Conservation (phyloP, 2,797 vertebrate species). For the Pteronotus mesoamericanus region DNA sequence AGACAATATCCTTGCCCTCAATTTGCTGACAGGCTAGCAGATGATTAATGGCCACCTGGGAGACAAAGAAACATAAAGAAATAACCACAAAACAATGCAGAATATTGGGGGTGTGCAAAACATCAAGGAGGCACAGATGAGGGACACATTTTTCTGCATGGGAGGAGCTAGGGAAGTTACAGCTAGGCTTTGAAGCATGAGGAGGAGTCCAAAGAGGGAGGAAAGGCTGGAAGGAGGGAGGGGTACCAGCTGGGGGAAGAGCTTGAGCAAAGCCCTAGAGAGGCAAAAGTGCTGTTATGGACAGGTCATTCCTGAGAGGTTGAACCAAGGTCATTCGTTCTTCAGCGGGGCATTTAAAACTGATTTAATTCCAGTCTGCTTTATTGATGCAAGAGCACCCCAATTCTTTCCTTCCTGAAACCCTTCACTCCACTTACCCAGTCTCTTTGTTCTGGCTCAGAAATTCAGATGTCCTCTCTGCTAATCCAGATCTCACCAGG, state of each 20-base stretch:
- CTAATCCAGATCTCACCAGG: not conserved
- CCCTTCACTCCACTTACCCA: not conserved
- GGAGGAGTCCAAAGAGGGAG: not conserved
- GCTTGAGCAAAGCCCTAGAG: not conserved
- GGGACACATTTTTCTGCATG: not conserved
- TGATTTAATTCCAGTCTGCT: not conserved
- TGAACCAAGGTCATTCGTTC: not conserved
- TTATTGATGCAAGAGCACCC: not conserved
- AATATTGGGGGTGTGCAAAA: not conserved
- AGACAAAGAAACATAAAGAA: slow-evolving; percentile 10
- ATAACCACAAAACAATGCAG: not conserved
- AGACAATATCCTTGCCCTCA: not conserved
- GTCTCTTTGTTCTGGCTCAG: not conserved
- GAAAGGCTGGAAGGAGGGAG: not conserved
- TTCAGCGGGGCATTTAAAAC: not conserved
- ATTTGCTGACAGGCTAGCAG: not conserved
- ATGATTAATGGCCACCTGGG: not conserved
- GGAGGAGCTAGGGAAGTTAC: not conserved
- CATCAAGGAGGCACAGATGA: not conserved
- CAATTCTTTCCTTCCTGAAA: not conserved
- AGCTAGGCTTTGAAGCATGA: slow-evolving; percentile 1
- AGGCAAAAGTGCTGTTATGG: not conserved
- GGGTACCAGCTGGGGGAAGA: not conserved
- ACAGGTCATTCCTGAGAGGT: too few relatives aligned
- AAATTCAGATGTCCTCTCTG: not conserved